Base-by-base conservation (phyloP, 1,140 invertebrate genomes). In the Lucilia cuprina region DNA sequence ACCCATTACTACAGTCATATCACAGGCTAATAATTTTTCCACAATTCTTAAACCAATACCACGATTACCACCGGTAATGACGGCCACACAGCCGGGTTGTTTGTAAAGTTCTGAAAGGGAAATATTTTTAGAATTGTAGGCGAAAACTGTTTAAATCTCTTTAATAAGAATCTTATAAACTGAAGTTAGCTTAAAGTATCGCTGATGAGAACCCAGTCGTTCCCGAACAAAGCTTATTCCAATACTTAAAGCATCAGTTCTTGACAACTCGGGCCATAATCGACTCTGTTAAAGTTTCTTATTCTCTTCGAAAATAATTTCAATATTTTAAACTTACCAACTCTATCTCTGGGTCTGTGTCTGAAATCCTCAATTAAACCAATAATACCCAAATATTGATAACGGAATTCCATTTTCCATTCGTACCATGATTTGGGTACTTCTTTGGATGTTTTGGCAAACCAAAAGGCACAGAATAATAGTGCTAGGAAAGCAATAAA, bases 1-100 rank as follows among this genome's bases (percentile, higher is more conserved):
- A 96, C 96, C 97, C 88, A 98, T 95, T 84, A 98, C 93, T 55
- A 98, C 96, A 88, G 94, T 94, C 92, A 97, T 95, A 85, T 97
- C 95, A 89, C 95, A 95, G 88, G 95, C 92, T 30, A 97, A 89
- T 21, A 98, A 91, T 90, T 95, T 95, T 89, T 95, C 94, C 13
- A 96, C 94, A 17, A 97, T 94, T 91, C 95, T 93, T n/a, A 93
- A 92, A 17, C 97, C 97, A 88, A 99, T 98, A 19, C 97, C 97
- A 86, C 95, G 92, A 35, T 95, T 94, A 13, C 97, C 97, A 83
- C 97, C 97, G 10, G 97, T 98, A 70, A 98, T 94, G 85, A 98
- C 94, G 70, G 96, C 97, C 74, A 96, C 92, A 92, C 94, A 94
- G 65, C 94, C 94, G 35, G 90, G 90, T 91, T 93, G 92, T 60